A percentile compares a stretch with the other conserved stretches of the same genome.
phyloP scores from a whole-genome alignment of 2,888 invertebrate species.

The Agrypnus murinus region DNA sequence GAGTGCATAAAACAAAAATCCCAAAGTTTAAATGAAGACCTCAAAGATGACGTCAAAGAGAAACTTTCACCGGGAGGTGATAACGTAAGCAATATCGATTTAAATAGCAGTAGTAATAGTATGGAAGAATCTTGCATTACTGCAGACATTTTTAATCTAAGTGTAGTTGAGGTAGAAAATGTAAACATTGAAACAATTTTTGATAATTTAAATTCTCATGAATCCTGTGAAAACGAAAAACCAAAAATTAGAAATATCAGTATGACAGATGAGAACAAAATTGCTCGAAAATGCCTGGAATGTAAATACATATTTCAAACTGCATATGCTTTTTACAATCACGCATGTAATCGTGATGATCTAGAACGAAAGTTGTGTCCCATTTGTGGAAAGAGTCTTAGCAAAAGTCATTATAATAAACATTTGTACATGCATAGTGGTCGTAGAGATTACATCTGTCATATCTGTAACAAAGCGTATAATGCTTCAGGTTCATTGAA shows the following conservation, averaged over 20 bases:
- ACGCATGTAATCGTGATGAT: conserved; percentile 17
- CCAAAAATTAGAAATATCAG: conserved; percentile 30
- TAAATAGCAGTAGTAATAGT: neutral
- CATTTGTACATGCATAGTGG: conserved; percentile 37
- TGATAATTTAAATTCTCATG: neutral
- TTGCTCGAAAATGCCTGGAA: conserved; percentile 12
- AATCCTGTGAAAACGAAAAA: neutral
- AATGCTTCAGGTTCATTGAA: conserved; percentile 29
- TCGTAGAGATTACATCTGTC: conserved; percentile 24
- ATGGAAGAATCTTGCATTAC: conserved; percentile 8
- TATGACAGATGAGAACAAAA: conserved; percentile 13
- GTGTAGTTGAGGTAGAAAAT: conserved; percentile 15
- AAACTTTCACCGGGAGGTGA: neutral
- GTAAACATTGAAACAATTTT: conserved; percentile 26
- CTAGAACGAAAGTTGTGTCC: conserved; percentile 27
- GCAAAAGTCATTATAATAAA: conserved; percentile 33
- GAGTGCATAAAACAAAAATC: neutral
- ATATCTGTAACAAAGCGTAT: conserved; percentile 29
- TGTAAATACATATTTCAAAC: conserved; percentile 32
- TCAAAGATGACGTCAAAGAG: neutral
- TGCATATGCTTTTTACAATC: conserved; percentile 23
- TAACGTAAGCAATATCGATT: neutral
- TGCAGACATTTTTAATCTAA: conserved; percentile 16
- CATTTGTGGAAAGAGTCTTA: conserved; percentile 29
- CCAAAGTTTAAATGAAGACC: neutral